Conservation (phyloP, 2,113 vertebrate genomes). For the Cavia porcellus region DNA sequence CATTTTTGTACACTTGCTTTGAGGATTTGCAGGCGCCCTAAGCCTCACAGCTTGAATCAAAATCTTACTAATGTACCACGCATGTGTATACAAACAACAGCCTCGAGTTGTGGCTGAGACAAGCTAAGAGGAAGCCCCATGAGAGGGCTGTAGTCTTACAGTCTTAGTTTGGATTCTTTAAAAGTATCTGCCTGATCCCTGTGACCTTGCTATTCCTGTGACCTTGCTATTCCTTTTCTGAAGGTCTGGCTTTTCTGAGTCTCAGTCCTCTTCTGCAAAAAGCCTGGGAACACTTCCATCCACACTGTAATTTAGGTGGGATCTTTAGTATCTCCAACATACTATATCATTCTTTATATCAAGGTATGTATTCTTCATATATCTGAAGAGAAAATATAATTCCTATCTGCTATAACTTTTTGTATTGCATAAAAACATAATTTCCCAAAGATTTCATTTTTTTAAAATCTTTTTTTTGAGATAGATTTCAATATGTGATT, state of each 20-base stretch:
- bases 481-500: background rate
- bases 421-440: background rate
- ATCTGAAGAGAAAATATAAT: slow-evolving; percentile 14
- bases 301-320: background rate
- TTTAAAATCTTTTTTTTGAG: no score
- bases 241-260: background rate
- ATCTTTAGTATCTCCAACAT: background rate
- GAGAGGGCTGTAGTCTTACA: background rate
- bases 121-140: background rate
- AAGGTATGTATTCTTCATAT: background rate
- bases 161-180: background rate
- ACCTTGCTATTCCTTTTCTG: background rate
- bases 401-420: background rate
- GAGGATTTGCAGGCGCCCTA: background rate
- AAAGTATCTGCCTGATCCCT: background rate
- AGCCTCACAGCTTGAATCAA: background rate
- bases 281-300: background rate
- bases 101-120: background rate
- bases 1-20: background rate
- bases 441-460: background rate
- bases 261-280: slow-evolving; percentile 1
- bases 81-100: background rate
- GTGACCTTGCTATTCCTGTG: background rate
- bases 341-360: background rate
- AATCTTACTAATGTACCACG: background rate